A percentile compares a stretch with the other conserved stretches of the same genome.
Evolutionary conservation across 2,797 vertebrate species (phyloP).

Genomic region (Phrynocephalus forsythii): DNA sequence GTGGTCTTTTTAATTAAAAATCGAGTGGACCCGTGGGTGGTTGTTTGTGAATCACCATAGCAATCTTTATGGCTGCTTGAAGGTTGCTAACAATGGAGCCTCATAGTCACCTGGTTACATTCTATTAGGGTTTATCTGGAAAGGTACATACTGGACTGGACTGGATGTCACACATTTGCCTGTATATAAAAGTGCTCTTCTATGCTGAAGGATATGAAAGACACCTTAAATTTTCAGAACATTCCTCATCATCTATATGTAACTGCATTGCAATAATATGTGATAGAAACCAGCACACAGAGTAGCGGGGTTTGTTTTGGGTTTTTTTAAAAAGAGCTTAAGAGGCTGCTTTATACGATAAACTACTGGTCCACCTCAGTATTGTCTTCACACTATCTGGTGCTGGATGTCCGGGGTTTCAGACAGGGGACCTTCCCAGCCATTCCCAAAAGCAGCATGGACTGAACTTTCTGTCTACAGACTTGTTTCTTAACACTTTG

Average conservation of each 20-base stretch:
- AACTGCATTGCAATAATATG: background rate
- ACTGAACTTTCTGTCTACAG: background rate
- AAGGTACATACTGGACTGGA: background rate
- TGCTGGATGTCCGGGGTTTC: background rate
- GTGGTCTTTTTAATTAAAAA: conserved; percentile 21
- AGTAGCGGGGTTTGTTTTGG: background rate
- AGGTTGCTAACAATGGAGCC: background rate
- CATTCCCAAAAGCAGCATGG: background rate
- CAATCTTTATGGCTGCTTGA: background rate
- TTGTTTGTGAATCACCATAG: background rate
- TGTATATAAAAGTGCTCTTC: background rate
- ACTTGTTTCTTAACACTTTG: background rate
- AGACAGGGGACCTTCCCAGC: background rate
- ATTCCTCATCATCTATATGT: background rate
- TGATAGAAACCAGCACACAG: background rate
- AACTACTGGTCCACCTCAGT: background rate
- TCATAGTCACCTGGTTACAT: background rate
- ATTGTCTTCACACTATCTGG: no score
- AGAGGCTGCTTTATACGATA: background rate
- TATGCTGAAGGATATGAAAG: background rate
- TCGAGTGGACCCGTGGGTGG: background rate
- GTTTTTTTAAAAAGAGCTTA: background rate
- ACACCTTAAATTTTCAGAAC: background rate
- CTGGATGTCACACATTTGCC: background rate
- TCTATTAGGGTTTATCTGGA: background rate